Conservation (phyloP, 2,113 vertebrate species). For the Corythornis madagascariensis region DNA sequence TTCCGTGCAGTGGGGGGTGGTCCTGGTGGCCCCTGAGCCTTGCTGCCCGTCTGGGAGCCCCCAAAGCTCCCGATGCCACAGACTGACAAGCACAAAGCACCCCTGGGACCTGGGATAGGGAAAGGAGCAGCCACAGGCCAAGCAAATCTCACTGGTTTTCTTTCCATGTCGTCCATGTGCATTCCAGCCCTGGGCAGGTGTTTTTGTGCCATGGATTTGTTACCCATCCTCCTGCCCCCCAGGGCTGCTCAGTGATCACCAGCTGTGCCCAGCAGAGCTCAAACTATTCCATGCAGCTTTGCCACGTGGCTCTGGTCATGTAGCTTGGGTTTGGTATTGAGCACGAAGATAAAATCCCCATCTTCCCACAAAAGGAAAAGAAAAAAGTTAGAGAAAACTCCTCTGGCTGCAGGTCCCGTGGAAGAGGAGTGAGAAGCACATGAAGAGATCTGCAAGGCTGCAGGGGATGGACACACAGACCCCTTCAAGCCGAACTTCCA, state of each 20-base stretch:
- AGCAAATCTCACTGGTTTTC: background rate
- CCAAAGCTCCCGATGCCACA: background rate
- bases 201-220: background rate
- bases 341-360: background rate
- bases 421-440: background rate
- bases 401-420: background rate
- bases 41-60: background rate
- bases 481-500: background rate
- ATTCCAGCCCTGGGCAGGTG: background rate
- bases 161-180: accelerated
- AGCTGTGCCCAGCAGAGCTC: accelerated
- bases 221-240: background rate
- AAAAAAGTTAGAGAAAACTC: background rate
- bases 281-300: accelerated
- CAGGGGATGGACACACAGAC: background rate
- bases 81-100: accelerated
- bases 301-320: background rate
- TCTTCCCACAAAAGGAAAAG: background rate
- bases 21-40: background rate
- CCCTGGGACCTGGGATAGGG: accelerated
- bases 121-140: background rate
- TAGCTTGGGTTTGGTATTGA: background rate
- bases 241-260: background rate
- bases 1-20: background rate
- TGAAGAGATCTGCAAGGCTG: background rate